A percentile compares a stretch with the other conserved stretches of the same genome.
These are phyloP conservation scores for Baryphthengus martii DNA, from an alignment of 2,113 vertebrate species.

Conservation along the genomic window DNA sequence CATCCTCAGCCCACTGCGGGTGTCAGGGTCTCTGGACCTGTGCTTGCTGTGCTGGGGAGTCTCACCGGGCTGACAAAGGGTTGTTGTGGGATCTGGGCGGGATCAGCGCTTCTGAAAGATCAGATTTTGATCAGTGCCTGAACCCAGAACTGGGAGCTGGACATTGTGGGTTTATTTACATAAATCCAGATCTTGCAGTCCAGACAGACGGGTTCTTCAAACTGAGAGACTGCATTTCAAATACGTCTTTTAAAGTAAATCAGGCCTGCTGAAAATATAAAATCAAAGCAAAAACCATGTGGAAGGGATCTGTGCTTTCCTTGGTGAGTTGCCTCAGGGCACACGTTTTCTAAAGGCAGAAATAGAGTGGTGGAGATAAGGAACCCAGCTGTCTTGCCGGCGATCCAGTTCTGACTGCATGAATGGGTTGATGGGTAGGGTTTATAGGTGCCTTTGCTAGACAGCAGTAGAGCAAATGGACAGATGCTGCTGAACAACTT, in stretches of 20 bases:
- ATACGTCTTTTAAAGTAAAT: background rate
- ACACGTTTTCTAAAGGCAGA: background rate
- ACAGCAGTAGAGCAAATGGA: background rate
- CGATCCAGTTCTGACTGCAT: background rate
- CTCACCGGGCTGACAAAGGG: background rate
- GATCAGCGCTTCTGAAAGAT: background rate
- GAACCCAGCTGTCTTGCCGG: background rate
- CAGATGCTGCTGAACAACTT: background rate
- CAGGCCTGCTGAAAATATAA: background rate
- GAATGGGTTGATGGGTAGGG: background rate
- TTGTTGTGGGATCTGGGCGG: background rate
- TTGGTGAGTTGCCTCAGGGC: background rate
- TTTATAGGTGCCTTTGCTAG: background rate
- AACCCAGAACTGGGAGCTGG: background rate
- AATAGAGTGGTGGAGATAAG: background rate
- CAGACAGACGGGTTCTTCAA: background rate
- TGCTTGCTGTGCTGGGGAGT: background rate
- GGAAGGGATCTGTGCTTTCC: background rate
- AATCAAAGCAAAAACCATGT: background rate
- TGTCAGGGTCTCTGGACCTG: no score
- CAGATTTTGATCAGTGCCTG: background rate
- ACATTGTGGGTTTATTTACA: background rate
- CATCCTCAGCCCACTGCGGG: fast-evolving
- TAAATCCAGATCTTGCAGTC: background rate
- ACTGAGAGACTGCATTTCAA: background rate